These are phyloP conservation scores for Nezara viridula DNA, from an alignment of 2,888 invertebrate genomes.

Conservation along the genomic window DNA sequence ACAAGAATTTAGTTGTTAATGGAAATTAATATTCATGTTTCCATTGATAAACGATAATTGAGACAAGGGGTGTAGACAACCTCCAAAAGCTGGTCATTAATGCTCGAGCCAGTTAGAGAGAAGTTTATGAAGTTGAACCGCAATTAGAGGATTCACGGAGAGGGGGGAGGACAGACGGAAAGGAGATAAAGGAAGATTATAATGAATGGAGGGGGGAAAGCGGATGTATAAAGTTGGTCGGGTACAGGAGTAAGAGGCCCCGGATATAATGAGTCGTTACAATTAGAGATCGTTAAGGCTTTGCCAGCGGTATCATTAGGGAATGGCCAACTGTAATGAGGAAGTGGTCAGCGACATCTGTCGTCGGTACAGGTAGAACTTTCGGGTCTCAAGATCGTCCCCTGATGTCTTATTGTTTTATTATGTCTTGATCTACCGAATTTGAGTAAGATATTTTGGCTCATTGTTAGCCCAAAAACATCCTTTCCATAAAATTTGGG, in stretches of 20 bases:
- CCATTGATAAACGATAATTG: conserved; percentile 8
- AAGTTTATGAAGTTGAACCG: conserved; percentile 38
- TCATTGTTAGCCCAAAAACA: too few relatives aligned
- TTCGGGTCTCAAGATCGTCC: background rate
- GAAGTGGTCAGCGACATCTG: conserved; percentile 8
- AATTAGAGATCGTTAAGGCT: conserved; percentile 36
- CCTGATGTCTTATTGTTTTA: background rate
- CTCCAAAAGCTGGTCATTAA: background rate
- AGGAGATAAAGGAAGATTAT: conserved; percentile 39
- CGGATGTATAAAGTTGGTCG: conserved; percentile 19
- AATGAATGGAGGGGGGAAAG: background rate
- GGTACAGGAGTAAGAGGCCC: background rate
- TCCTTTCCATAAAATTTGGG: too few relatives aligned
- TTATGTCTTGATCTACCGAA: too few relatives aligned
- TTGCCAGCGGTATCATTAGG: background rate
- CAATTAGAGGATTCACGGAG: conserved; percentile 1
- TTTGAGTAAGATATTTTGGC: too few relatives aligned
- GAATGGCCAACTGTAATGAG: background rate
- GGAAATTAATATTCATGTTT: background rate
- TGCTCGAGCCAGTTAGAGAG: background rate
- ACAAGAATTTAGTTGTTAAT: background rate
- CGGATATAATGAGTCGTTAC: conserved; percentile 47
- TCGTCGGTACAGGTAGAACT: background rate
- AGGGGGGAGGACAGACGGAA: conserved; percentile 26
- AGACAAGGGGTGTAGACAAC: background rate